phyloP scores from a whole-genome alignment of 2,113 vertebrate species.

The Turnix velox region DNA sequence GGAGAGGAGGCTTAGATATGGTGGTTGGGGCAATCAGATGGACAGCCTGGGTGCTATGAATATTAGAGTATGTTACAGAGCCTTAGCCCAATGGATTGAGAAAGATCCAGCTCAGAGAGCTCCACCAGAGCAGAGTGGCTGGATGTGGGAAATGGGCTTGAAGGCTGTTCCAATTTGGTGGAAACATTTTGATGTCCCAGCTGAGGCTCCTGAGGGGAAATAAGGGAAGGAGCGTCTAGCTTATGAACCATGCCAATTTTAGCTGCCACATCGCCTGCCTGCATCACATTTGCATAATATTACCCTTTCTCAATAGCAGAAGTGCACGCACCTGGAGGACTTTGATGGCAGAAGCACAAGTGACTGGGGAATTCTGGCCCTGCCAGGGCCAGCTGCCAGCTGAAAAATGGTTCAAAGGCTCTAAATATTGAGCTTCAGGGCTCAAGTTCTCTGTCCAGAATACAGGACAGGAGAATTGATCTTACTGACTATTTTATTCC shows the following conservation, averaged over 20 bases:
- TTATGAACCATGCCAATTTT: neutral
- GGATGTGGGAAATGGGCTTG: neutral
- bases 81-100: neutral
- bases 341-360: constrained; percentile 12
- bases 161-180: neutral
- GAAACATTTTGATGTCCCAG: constrained; percentile 17
- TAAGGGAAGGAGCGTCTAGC: neutral
- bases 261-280: constrained; percentile 36
- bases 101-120: neutral
- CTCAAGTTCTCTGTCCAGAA: neutral
- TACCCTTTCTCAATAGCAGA: constrained; percentile 30
- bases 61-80: neutral
- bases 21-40: neutral
- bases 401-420: constrained; percentile 18
- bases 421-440: neutral
- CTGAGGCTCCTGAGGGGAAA: constrained; percentile 31
- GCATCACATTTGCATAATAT: constrained; percentile 54
- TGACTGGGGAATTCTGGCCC: constrained; percentile 48
- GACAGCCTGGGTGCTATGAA: neutral
- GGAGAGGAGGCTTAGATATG: neutral
- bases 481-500: neutral
- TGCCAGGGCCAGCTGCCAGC: neutral
- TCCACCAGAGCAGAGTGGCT: neutral
- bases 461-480: neutral
- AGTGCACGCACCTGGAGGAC: constrained; percentile 32